These are phyloP conservation scores for Phoxinus phoxinus DNA, from an alignment of 2,113 vertebrate genomes.

Conservation along the genomic window DNA sequence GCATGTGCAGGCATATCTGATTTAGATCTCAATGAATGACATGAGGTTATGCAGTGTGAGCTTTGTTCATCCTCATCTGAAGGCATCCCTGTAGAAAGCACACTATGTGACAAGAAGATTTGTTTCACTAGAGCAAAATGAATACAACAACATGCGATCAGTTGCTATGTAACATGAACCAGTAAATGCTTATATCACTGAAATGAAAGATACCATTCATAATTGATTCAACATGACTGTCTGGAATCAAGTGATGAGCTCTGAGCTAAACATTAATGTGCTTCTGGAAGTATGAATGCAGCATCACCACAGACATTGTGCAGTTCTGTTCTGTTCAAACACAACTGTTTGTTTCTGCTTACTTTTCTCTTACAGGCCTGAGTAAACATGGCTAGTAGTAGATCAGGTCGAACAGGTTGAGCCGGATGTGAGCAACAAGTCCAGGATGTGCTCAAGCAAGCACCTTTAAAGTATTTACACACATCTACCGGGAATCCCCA, in stretches of 20 bases:
- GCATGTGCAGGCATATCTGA: neutral
- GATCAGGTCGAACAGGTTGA: constrained; percentile 46
- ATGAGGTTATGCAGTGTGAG: neutral
- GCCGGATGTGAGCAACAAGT: constrained; percentile 43
- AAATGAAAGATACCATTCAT: constrained; percentile 40
- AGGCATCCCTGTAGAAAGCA: neutral
- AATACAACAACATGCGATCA: neutral
- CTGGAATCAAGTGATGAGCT: constrained; percentile 18
- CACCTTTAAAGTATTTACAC: constrained; percentile 3
- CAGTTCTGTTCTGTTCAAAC: neutral
- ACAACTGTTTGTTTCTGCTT: neutral
- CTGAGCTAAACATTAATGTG: neutral
- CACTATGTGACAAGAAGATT: neutral
- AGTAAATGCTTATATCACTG: constrained; percentile 18
- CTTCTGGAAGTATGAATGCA: neutral
- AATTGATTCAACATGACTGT: constrained; percentile 18
- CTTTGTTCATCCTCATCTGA: neutral
- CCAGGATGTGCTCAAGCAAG: constrained; percentile 45
- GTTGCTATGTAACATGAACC: neutral
- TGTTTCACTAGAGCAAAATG: neutral
- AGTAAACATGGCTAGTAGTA: neutral
- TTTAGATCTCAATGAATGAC: neutral
- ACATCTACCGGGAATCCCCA: neutral
- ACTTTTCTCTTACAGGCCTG: neutral
- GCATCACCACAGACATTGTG: neutral